phyloP scores from a whole-genome alignment of 2,888 invertebrate genomes.

The Nomada hirtipes region DNA sequence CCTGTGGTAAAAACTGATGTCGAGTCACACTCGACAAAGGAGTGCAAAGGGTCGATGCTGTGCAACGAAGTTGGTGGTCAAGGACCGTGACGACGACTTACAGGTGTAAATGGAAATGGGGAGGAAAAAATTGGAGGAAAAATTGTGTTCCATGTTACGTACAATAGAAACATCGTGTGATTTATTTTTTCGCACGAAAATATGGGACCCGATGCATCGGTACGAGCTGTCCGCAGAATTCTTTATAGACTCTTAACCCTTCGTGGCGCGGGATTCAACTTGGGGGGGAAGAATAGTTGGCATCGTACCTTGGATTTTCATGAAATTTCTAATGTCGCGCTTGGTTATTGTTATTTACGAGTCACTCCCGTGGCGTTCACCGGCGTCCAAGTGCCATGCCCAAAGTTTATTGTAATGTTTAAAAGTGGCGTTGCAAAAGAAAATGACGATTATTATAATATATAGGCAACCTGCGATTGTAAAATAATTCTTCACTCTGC shows the following conservation, averaged over 20 bases:
- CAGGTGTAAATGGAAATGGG: slow-evolving; percentile 28
- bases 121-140: not conserved
- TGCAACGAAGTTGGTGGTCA: slow-evolving; percentile 35
- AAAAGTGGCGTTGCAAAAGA: not conserved
- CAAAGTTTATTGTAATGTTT: not conserved
- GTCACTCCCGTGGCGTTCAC: not conserved
- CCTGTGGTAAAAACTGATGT: too few relatives aligned
- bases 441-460: not conserved
- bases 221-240: not conserved
- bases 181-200: not conserved
- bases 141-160: too few relatives aligned
- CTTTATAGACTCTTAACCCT: slow-evolving; percentile 7
- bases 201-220: not conserved
- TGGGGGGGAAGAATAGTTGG: slow-evolving; percentile 5
- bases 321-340: not conserved
- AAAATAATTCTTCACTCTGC: slow-evolving; percentile 2
- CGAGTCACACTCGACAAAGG: too few relatives aligned
- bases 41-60: not conserved
- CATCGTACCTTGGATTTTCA: slow-evolving; percentile 8
- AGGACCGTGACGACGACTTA: slow-evolving; percentile 27
- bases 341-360: slow-evolving; percentile 5
- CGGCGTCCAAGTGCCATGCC: not conserved
- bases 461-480: not conserved
- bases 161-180: too few relatives aligned
- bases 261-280: not conserved